Conservation (phyloP, 2,797 vertebrate species). For the Megaceryle alcyon region DNA sequence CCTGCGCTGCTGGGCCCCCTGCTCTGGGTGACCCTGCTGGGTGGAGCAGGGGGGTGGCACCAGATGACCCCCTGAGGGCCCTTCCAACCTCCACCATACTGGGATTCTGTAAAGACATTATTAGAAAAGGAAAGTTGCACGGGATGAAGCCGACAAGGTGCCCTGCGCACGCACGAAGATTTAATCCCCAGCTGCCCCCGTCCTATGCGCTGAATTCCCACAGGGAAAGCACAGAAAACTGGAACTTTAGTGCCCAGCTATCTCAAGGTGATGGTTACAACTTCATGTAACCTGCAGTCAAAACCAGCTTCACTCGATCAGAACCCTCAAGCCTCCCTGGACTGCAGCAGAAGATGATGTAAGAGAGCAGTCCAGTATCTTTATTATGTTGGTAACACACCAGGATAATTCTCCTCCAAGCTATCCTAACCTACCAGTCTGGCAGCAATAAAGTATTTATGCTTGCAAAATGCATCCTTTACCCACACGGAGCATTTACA, state of each 20-base stretch:
- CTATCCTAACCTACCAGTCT: not conserved
- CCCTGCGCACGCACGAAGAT: not conserved
- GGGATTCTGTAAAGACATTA: not conserved
- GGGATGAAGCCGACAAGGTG: not conserved
- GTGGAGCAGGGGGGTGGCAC: no score
- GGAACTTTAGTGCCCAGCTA: not conserved
- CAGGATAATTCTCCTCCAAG: not conserved
- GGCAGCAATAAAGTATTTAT: constrained; percentile 10
- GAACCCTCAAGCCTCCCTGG: not conserved
- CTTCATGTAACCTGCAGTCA: not conserved
- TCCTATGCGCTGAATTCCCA: not conserved
- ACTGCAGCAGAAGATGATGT: not conserved
- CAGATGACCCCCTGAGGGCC: no score
- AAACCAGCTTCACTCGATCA: not conserved
- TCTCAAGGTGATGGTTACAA: not conserved
- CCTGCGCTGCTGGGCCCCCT: not conserved
- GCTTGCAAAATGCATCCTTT: constrained; percentile 21
- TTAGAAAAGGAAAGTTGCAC: not conserved
- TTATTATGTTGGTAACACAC: not conserved
- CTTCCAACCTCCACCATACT: no score
- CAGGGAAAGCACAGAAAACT: not conserved
- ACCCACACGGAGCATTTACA: not conserved
- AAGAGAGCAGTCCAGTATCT: not conserved
- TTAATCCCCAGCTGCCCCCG: not conserved
- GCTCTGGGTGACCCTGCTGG: not conserved